These are phyloP conservation scores for Sciurus vulgaris DNA, from an alignment of 2,797 vertebrate species.

Conservation along the genomic window DNA sequence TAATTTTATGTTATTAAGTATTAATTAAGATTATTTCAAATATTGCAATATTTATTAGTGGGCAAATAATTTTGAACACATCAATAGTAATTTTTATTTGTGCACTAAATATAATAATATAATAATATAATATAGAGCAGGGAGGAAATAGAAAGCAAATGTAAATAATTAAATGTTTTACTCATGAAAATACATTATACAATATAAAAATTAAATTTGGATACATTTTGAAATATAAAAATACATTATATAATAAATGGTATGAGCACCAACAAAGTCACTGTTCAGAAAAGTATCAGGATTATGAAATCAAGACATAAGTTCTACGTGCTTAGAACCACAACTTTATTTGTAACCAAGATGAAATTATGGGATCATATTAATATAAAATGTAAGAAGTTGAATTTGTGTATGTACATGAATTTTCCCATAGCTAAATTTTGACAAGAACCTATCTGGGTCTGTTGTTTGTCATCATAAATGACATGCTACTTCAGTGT, in stretches of 20 bases:
- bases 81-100: slow-evolving; percentile 30
- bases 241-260: neutral
- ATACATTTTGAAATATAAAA: neutral
- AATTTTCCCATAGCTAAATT: neutral
- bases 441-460: neutral
- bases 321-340: neutral
- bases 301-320: neutral
- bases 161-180: neutral
- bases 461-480: slow-evolving; percentile 18
- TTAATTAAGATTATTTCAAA: neutral
- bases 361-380: slow-evolving; percentile 22
- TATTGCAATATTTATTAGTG: slow-evolving; percentile 17
- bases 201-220: neutral
- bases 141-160: slow-evolving; percentile 35
- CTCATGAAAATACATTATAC: neutral
- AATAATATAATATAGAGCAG: neutral
- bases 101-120: neutral
- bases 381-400: neutral
- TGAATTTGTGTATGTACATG: neutral
- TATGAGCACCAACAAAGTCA: neutral
- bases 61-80: slow-evolving; percentile 8
- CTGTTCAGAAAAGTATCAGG: neutral
- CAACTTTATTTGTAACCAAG: neutral
- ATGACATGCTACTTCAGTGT: neutral
- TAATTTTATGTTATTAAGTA: slow-evolving; percentile 7